Base-by-base conservation (phyloP, 2,797 vertebrate species). In the Typhlichthys subterraneus region DNA sequence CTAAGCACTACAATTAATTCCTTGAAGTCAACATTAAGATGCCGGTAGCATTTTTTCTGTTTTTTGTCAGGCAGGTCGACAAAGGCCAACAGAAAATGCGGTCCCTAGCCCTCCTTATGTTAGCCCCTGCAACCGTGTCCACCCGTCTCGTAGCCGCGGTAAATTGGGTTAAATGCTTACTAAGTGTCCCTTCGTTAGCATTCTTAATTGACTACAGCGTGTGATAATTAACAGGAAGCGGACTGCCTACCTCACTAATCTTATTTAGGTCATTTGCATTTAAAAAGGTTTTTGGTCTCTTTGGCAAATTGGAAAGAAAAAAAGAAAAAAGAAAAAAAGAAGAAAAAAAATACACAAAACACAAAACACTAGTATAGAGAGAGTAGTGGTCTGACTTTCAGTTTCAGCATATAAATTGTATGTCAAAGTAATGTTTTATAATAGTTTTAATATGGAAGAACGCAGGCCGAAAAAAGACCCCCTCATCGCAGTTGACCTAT, bases 211-310 rank as follows among this genome's bases (percentile, higher is more conserved):
- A 91, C 89, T 89, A 91, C 79, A 83, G 88, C 85, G 84, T 89
- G 72, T 65, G 86, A 89, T 91, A 91, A 91, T 91, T 88, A 91
- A 91, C 89, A 90, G 86, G 84, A 78, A 90, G 85, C 69, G 76
- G 83, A 83, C 85, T 80, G 80, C 84, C 89, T 83, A 86, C 81
- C 85, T 87, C 75, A 75, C 86, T 90, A 88, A 91, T 90, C 87
- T 87, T 88, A 89, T 91, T 90, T 90, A 82, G 87, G 88, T 90
- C 85, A 91, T 90, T 91, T 89, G 88, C 90, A 90, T 90, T 90
- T 91, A 88, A 91, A 91, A 91, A 81, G 88, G 79, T 57, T 90
- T 90, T 88, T 74, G 71, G 75, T 83, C 80, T 87, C 85, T 68
- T 66, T 86, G 82, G 76, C 75, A 80, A 76, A 72, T 74, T 69